These are phyloP conservation scores for Melanargia galathea DNA, from an alignment of 2,888 invertebrate genomes.

Conservation along the genomic window DNA sequence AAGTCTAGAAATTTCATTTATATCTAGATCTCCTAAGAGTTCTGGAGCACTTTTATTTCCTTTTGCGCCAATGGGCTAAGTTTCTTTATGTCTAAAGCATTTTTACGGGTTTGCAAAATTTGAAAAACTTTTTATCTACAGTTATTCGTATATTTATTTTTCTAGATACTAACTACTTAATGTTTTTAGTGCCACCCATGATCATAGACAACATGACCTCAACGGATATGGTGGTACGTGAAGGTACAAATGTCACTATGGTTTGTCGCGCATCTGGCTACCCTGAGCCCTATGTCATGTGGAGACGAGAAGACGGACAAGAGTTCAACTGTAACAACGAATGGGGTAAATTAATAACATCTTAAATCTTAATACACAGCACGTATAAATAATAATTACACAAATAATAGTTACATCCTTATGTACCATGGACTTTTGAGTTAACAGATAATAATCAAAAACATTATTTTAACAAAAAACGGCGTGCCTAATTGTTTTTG, in stretches of 20 bases:
- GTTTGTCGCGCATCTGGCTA: constrained; percentile 94
- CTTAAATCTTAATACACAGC: too few species aligned
- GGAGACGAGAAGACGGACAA: constrained; percentile 94
- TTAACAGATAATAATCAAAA: too few species aligned
- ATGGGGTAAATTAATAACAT: constrained; percentile 80
- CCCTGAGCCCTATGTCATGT: constrained; percentile 96
- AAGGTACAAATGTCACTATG: constrained; percentile 93
- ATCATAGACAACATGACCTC: constrained; percentile 95
- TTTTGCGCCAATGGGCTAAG: not conserved
- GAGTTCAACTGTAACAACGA: constrained; percentile 95
- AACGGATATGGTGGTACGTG: constrained; percentile 94
- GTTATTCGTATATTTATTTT: too few species aligned
- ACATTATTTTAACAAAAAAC: too few species aligned
- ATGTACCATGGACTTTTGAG: too few species aligned
- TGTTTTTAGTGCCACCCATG: constrained; percentile 89
- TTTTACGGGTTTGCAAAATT: not conserved
- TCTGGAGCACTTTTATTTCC: constrained; percentile 4
- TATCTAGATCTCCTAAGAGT: constrained; percentile 11
- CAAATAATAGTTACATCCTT: too few species aligned
- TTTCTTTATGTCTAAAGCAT: constrained; percentile 5
- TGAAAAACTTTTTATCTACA: too few species aligned
- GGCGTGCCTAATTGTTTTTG: too few species aligned
- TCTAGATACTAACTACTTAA: not conserved
- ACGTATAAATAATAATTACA: too few species aligned
- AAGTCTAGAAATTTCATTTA: constrained; percentile 20